Evolutionary conservation across 2,888 invertebrate genomes (phyloP), one percentile per base, ranked within the genome.

Genomic region (Drosophila neotestacea): DNA sequence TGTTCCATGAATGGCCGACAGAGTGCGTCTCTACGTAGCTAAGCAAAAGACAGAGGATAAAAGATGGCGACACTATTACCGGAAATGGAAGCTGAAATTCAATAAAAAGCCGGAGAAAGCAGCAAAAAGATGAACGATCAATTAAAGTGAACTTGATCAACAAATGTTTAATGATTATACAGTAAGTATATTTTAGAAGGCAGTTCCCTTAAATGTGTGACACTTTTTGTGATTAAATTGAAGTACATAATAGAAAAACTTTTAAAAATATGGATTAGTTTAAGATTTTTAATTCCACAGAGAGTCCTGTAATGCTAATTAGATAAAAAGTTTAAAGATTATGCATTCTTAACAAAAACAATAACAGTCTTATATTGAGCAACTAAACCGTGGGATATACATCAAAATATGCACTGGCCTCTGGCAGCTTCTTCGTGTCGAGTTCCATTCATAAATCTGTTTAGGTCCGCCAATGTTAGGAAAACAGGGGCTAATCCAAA

Each of bases 401-500:
- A 50, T 64, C 54, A 1, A 6, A 50, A 34, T 32, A 6, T 47
- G 10, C 0, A 28, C 16, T 11, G 32, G 27, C 10, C 52, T 22
- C 54, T 27, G 7, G 22, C 47, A 22, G 4, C 39, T 32, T 32
- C 10, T 48, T n/a, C 6, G n/a, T 10, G 13, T 13, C 30, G 30
- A 32, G 1, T 22, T 10, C 22, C 60, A 61, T 64, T 73, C 47
- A 73, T 36, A 32, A 51, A 44, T 52, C 22, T 6, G 36, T 9
- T 36, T 46, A 16, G 46, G 28, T 28, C 6, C 27, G 22, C 38
- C 58, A 42, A 41, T 78, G 60, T 66, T 66, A 38, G 51, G 58
- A 39, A 62, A 78, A 78, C 47, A 70, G 59, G 39, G 30, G 32
- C 66, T 67, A 64, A 78, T 78, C 70, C 58, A 34, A 61, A 22